These are phyloP conservation scores for Muscidifurax raptorellus DNA, from an alignment of 1,140 invertebrate species.

Conservation along the genomic window DNA sequence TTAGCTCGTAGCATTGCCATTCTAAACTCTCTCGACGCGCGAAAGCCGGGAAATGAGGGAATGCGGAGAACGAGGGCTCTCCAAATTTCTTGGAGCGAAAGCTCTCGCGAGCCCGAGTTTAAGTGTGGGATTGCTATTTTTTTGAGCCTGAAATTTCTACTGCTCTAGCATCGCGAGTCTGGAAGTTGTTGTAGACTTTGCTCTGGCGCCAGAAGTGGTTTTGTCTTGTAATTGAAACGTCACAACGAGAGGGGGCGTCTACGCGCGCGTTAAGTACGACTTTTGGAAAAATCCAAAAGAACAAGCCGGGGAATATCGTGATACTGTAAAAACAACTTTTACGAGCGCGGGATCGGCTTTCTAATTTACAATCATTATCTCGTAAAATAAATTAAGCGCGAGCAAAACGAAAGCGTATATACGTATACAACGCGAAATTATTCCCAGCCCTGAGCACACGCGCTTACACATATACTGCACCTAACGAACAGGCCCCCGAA, in stretches of 20 bases:
- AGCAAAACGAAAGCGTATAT: no score
- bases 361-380: slow-evolving; percentile 2
- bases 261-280: no score
- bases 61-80: neutral
- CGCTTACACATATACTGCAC: no score
- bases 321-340: neutral
- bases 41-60: neutral
- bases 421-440: neutral
- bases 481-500: neutral
- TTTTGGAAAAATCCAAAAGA: neutral
- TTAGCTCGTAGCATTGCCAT: slow-evolving; percentile 49
- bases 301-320: neutral
- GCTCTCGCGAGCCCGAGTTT: neutral
- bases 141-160: neutral
- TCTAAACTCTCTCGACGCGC: slow-evolving; percentile 22
- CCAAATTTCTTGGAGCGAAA: slow-evolving; percentile 19
- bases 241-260: neutral
- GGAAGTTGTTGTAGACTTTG: no score
- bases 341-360: neutral
- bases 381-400: neutral
- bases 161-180: no score
- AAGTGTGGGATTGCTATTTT: neutral
- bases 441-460: neutral
- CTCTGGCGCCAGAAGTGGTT: neutral
- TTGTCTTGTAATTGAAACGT: neutral